These are phyloP conservation scores for Atractosteus spatula DNA, from an alignment of 2,113 vertebrate species.

Conservation along the genomic window DNA sequence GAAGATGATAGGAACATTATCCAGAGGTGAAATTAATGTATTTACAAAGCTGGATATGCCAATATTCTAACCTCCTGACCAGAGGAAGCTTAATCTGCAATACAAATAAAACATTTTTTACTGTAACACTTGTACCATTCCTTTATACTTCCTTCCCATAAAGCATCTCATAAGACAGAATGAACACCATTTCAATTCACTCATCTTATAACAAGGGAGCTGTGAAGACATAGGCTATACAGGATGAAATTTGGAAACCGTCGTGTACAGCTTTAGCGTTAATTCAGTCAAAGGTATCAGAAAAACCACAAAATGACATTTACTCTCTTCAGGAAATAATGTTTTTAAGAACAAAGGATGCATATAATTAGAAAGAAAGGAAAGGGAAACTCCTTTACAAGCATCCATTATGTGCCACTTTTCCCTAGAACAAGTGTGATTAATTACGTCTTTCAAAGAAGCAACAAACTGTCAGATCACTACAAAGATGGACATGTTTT, in stretches of 20 bases:
- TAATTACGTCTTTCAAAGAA: conserved; percentile 21
- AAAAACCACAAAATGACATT: conserved; percentile 38
- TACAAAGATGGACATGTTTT: conserved; percentile 46
- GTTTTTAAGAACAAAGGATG: conserved; percentile 11
- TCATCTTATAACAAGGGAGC: conserved; percentile 67
- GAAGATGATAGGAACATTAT: conserved; percentile 62
- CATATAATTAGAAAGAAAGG: conserved; percentile 3
- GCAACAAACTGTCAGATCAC: conserved; percentile 28
- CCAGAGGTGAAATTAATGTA: conserved; percentile 54
- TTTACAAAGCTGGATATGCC: conserved; percentile 58
- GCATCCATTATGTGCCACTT: background rate
- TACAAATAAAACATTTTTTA: conserved; percentile 60
- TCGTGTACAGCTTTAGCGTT: conserved; percentile 36
- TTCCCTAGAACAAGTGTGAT: conserved; percentile 6
- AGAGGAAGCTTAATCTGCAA: conserved; percentile 58
- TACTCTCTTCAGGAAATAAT: conserved; percentile 39
- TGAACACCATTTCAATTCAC: conserved; percentile 71
- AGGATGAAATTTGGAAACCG: conserved; percentile 35
- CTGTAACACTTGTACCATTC: conserved; percentile 62
- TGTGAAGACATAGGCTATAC: conserved; percentile 52
- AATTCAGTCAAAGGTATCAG: conserved; percentile 32
- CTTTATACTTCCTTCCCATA: conserved; percentile 55
- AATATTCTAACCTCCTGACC: conserved; percentile 61
- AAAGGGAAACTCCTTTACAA: conserved; percentile 3
- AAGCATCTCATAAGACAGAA: conserved; percentile 56